Evolutionary conservation across 2,113 vertebrate species (phyloP).

Genomic region (Ardeotis arabs): DNA sequence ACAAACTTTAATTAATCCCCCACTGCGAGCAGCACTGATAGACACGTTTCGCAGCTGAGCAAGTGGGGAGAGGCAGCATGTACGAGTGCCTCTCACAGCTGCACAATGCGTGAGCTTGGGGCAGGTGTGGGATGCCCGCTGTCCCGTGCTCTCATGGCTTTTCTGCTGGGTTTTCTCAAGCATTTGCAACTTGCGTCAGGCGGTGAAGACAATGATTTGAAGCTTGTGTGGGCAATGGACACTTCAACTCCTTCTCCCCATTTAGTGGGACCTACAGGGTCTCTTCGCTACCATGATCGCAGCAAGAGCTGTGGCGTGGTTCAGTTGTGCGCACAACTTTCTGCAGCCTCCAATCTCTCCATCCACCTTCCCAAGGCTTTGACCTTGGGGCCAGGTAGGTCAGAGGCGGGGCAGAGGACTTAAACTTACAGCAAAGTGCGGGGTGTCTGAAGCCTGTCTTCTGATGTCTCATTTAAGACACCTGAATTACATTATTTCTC

Average conservation of each 20-base stretch:
- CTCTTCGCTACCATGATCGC: rapidly evolving
- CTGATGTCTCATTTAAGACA: not conserved
- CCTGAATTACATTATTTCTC: not conserved
- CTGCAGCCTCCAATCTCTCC: not conserved
- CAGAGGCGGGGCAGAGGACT: not conserved
- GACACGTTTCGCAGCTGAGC: not conserved
- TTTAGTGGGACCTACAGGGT: not conserved
- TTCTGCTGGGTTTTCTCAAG: not conserved
- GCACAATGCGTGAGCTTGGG: rapidly evolving
- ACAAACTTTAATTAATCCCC: conserved; percentile 16
- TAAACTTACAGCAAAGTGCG: not conserved
- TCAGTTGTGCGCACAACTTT: rapidly evolving
- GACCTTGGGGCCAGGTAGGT: not conserved
- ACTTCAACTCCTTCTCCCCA: not conserved
- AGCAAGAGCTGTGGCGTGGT: rapidly evolving
- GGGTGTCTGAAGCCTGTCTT: not conserved
- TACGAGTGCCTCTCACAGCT: rapidly evolving
- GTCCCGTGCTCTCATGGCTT: not conserved
- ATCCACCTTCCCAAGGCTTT: not conserved
- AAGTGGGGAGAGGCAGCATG: rapidly evolving
- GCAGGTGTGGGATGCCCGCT: not conserved
- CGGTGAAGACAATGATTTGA: not conserved
- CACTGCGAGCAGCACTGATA: not conserved
- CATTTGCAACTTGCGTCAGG: not conserved
- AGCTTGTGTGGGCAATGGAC: not conserved